Conservation (phyloP, 1,140 invertebrate genomes). For the Euborellia annulipes region DNA sequence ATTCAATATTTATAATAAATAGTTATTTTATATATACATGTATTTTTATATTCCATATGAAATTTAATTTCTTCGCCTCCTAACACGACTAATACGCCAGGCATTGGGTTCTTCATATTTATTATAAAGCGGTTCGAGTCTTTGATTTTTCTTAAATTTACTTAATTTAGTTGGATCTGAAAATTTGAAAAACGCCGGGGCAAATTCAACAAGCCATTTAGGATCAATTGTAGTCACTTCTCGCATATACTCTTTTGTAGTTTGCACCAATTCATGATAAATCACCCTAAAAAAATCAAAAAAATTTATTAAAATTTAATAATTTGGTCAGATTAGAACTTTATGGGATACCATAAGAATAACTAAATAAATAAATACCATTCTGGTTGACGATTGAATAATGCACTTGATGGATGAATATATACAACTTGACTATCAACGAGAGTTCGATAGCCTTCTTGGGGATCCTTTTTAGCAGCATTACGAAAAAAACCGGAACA, state of each 20-base stretch:
- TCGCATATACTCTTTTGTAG: conserved; percentile 99
- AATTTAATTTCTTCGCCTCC: conserved; percentile 69
- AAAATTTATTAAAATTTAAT: conserved; percentile 6
- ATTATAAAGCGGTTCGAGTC: conserved; percentile 94
- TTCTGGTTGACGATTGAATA: conserved; percentile 97
- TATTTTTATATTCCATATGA: neutral
- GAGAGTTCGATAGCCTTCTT: conserved; percentile 94
- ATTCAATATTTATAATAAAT: no score
- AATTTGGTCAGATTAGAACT: neutral
- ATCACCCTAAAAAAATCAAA: conserved; percentile 70
- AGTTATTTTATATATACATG: no score
- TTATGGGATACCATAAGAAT: neutral
- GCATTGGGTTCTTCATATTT: conserved; percentile 99
- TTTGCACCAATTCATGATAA: conserved; percentile 96
- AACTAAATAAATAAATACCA: conserved; percentile 46
- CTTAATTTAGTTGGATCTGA: conserved; percentile 98
- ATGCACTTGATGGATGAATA: conserved; percentile 94
- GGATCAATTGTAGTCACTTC: conserved; percentile 98
- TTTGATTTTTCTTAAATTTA: conserved; percentile 98
- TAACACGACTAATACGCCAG: conserved; percentile 93
- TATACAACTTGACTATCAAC: conserved; percentile 98
- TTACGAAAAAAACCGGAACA: conserved; percentile 99
- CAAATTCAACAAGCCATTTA: conserved; percentile 98
- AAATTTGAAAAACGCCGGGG: conserved; percentile 97
- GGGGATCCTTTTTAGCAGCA: conserved; percentile 97